Evolutionary conservation across 2,888 invertebrate species (phyloP).

Genomic region (Ectemnius cavifrons): DNA sequence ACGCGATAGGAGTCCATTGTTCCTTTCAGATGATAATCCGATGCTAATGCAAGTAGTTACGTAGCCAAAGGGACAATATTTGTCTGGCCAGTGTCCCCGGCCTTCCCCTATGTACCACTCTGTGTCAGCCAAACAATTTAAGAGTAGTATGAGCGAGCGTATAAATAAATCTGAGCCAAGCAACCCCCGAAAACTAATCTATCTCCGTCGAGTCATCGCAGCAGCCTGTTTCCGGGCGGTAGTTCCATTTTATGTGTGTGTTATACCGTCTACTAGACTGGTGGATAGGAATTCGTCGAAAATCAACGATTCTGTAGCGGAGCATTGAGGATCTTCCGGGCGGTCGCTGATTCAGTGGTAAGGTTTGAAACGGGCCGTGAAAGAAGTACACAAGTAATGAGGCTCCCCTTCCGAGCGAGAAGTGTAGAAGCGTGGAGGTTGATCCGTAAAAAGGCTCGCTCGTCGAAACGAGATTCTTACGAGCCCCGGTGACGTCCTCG

Average conservation of each 20-base stretch:
- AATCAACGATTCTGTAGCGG: conserved; percentile 43
- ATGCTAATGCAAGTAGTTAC: no score
- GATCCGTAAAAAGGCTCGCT: conserved; percentile 48
- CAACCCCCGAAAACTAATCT: conserved; percentile 25
- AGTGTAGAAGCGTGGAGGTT: conserved; percentile 40
- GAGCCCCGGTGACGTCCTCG: conserved; percentile 34
- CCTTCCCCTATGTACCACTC: conserved; percentile 11
- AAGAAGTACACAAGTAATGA: conserved; percentile 53
- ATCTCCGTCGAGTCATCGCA: conserved; percentile 25
- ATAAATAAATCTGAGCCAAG: conserved; percentile 29
- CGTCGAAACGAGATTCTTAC: conserved; percentile 44
- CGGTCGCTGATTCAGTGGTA: conserved; percentile 52
- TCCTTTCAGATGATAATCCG: no score
- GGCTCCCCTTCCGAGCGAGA: conserved; percentile 19
- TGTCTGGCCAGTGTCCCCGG: no score
- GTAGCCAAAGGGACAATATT: no score
- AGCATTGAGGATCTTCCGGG: conserved; percentile 50
- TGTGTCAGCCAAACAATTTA: conserved; percentile 26
- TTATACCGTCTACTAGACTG: conserved; percentile 23
- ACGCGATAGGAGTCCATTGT: no score
- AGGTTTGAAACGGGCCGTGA: conserved; percentile 53
- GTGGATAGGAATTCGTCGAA: conserved; percentile 31
- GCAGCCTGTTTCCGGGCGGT: background rate
- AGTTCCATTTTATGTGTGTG: conserved; percentile 38
- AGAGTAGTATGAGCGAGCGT: conserved; percentile 33